A percentile compares a stretch with the other conserved stretches of the same genome.
Conservation (phyloP, 1,140 invertebrate species). For the Drosophila truncata region DNA sequence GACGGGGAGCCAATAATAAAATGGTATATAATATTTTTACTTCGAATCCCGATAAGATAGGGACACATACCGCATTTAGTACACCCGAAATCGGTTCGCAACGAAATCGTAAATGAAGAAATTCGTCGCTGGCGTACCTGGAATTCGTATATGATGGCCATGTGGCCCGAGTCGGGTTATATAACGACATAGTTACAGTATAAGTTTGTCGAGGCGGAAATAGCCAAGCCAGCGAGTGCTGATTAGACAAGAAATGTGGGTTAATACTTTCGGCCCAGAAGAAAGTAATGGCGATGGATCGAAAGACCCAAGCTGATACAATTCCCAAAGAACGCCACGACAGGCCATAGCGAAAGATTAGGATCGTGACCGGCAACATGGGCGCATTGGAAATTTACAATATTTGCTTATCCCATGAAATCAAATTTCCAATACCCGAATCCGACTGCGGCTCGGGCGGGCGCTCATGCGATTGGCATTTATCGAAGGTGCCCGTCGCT, state of each 20-base stretch:
- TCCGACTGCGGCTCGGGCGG: slow-evolving; percentile 35
- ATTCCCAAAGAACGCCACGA: not conserved
- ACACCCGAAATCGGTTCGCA: slow-evolving; percentile 33
- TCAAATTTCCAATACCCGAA: slow-evolving; percentile 26
- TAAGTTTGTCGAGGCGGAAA: slow-evolving; percentile 59
- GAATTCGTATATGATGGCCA: slow-evolving; percentile 51
- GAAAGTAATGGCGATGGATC: slow-evolving; percentile 4
- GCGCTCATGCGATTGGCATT: slow-evolving; percentile 63
- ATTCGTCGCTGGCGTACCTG: slow-evolving; percentile 34
- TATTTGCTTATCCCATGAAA: slow-evolving; percentile 79
- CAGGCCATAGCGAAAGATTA: slow-evolving; percentile 3
- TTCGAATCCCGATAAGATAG: slow-evolving; percentile 66
- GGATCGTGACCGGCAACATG: slow-evolving; percentile 7
- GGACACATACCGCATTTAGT: slow-evolving; percentile 46
- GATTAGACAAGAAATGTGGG: slow-evolving; percentile 72
- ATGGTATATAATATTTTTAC: slow-evolving; percentile 55
- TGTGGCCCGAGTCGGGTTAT: slow-evolving; percentile 49
- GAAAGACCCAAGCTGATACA: not conserved
- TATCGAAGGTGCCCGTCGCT: slow-evolving; percentile 69
- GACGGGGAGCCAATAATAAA: slow-evolving; percentile 33
- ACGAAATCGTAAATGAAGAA: slow-evolving; percentile 47
- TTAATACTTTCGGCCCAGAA: slow-evolving; percentile 37
- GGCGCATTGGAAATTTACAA: slow-evolving; percentile 45
- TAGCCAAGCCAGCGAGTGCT: slow-evolving; percentile 33
- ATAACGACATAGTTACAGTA: slow-evolving; percentile 30